phyloP scores from a whole-genome alignment of 2,113 vertebrate genomes.

The Pangasianodon hypophthalmus region DNA sequence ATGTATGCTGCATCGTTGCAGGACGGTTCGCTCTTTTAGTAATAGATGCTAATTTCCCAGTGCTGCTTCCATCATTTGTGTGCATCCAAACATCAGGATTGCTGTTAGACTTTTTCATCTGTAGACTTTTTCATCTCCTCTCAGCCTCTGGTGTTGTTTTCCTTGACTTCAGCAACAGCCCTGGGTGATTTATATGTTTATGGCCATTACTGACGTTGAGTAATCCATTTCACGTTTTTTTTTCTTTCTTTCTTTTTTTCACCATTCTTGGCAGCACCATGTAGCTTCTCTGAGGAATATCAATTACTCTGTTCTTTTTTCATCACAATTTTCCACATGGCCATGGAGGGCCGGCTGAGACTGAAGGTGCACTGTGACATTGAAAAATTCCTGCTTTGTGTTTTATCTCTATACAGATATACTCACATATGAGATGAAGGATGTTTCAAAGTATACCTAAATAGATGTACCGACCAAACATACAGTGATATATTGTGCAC shows the following conservation, averaged over 20 bases:
- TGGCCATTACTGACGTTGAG: conserved; percentile 76
- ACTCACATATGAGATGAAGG: conserved; percentile 1
- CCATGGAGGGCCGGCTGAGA: conserved; percentile 21
- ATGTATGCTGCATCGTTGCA: conserved; percentile 1
- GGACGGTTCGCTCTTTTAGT: background rate
- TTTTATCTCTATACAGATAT: background rate
- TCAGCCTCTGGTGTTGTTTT: conserved; percentile 64
- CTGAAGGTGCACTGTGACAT: background rate
- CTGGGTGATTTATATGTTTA: conserved; percentile 80
- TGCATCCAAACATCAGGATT: background rate
- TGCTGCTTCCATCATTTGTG: background rate
- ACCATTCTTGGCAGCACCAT: conserved; percentile 66
- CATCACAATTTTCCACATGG: conserved; percentile 62
- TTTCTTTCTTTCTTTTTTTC: conserved; percentile 41
- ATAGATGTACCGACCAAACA: conserved; percentile 51
- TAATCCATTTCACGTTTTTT: conserved; percentile 69
- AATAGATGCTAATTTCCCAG: conserved; percentile 15
- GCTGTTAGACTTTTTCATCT: background rate
- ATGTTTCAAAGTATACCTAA: background rate
- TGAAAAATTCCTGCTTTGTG: conserved; percentile 21
- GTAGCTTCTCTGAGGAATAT: conserved; percentile 69
- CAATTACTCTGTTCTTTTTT: conserved; percentile 70
- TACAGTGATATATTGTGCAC: background rate
- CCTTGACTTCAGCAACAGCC: conserved; percentile 60
- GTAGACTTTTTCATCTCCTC: conserved; percentile 20